Base-by-base conservation (phyloP, 2,113 vertebrate genomes). In the Cheirogaleus medius region DNA sequence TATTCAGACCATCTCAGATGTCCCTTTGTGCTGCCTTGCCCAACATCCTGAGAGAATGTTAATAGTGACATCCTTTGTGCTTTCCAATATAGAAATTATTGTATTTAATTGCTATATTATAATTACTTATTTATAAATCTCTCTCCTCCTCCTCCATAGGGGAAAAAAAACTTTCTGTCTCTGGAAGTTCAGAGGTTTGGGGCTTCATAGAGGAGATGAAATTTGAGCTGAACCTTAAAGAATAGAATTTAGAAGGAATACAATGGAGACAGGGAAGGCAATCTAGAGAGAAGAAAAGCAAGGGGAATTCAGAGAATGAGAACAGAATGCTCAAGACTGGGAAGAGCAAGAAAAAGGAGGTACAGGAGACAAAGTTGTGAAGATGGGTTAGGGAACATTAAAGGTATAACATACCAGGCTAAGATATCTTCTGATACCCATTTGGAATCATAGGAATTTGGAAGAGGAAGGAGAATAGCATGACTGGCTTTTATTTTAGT, bases 41-140 rank as follows among this genome's bases (percentile, higher is more conserved):
- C 42, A 84, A 54, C 20, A 87, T 5, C 27, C 47, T 90, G 3
- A 95, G 25, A 64, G n/a, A 73, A 94, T 66, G n/a, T 71, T 86
- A 96, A 78, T 54, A 93, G 88, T 58, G 32, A 71, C 5, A 18
- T 68, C 34, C 6, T 74, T 52, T 63, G 25, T 34, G 32, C 27
- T 92, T n/a, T 14, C 56, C 49, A 76, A 63, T 54, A 89, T 8
- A 92, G 47, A 8, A 94, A 95, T 49, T 81, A 74, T 25, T 47
- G 13, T 60, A 74, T 58, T 85, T 68, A 86, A 87, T n/a, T 93
- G 15, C 73, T 93, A 73, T 73, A 25, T 3, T 68, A 9, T 84
- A 68, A 42, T 88, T 58, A 81, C 78, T 92, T 92, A 87, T 69
- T 77, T 95, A 83, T 54, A 87, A 87, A 60, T 85, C 76, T 44